Evolutionary conservation across 2,888 invertebrate species (phyloP).

Genomic region (Stenoptilia bipunctidactyla): DNA sequence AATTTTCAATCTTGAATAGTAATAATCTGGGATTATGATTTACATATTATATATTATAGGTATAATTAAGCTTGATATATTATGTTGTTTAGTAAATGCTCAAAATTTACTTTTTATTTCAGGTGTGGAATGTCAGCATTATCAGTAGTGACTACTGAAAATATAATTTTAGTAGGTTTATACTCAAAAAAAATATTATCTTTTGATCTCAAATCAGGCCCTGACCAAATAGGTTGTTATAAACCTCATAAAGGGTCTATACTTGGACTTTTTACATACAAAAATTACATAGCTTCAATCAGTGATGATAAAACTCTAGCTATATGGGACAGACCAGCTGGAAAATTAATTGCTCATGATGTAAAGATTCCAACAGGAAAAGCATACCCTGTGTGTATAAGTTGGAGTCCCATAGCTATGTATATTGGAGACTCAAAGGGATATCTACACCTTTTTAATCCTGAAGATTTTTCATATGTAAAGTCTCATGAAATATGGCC

Average conservation of each 20-base stretch:
- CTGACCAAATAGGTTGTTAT: constrained; percentile 45
- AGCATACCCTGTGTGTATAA: constrained; percentile 51
- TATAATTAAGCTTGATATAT: no score
- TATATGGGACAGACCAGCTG: constrained; percentile 67
- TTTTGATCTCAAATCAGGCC: constrained; percentile 61
- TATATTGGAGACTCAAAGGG: constrained; percentile 62
- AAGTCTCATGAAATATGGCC: constrained; percentile 48
- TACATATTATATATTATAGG: no score
- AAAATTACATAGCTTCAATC: constrained; percentile 66
- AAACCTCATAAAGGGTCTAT: constrained; percentile 67
- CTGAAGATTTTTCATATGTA: constrained; percentile 33
- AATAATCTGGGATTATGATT: no score
- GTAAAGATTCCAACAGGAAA: constrained; percentile 46
- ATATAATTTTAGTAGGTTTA: constrained; percentile 64
- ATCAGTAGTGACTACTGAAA: constrained; percentile 54
- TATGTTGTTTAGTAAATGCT: no score
- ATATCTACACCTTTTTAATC: constrained; percentile 47
- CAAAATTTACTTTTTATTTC: constrained; percentile 23
- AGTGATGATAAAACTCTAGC: constrained; percentile 72
- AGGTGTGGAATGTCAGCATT: constrained; percentile 66
- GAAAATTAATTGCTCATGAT: constrained; percentile 44
- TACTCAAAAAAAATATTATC: constrained; percentile 66
- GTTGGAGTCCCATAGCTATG: constrained; percentile 46
- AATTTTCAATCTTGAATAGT: no score
- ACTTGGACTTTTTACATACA: constrained; percentile 40